Base-by-base conservation (phyloP, 1,140 invertebrate species). In the Panulirus ornatus region DNA sequence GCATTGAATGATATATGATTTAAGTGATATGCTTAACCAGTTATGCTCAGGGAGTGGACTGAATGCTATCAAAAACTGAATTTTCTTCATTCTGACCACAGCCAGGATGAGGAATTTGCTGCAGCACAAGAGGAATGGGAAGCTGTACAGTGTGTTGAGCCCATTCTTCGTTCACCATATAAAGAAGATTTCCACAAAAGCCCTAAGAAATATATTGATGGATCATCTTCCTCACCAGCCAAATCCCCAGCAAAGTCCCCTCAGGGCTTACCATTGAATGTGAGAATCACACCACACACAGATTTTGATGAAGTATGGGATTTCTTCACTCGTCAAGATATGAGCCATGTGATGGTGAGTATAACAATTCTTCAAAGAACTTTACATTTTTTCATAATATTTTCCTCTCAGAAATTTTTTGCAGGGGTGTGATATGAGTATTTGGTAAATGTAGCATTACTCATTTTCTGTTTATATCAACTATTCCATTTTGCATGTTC, bases 231-330 rank as follows among this genome's bases (percentile, higher is more conserved):
- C 70, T 87, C 90, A 22, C 84, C 92, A 16, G 71, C 90, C 19
- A 88, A 88, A 58, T 85, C 92, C 14, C 81, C 88, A 27, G 51
- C 86, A 6, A 81, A 75, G 38, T 38, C 83, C 8, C 78, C 70
- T 6, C 81, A 51, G 16, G 47, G 51, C 40, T 71, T 75, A 44
- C 71, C 84, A 22, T 81, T 81, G 22, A 76, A 73, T 36, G 73
- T 90, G 14, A 38, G 81, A 34, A 84, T 91, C 51, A 92, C 91
- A 0, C 91, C 92, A 14, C 90, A 90, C 81, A 91, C 89, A 47
- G 92, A 92, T 44, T 92, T 91, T 84, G 88, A 92, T 40, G 92
- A 92, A 66, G 91, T 91, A 8, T 92, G 91, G 91, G 88, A 90
- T 27, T 92, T 90, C 75, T 92, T 92, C 82, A 89, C 76, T 34